Base-by-base conservation (phyloP, 2,888 invertebrate species). In the Tuta absoluta region DNA sequence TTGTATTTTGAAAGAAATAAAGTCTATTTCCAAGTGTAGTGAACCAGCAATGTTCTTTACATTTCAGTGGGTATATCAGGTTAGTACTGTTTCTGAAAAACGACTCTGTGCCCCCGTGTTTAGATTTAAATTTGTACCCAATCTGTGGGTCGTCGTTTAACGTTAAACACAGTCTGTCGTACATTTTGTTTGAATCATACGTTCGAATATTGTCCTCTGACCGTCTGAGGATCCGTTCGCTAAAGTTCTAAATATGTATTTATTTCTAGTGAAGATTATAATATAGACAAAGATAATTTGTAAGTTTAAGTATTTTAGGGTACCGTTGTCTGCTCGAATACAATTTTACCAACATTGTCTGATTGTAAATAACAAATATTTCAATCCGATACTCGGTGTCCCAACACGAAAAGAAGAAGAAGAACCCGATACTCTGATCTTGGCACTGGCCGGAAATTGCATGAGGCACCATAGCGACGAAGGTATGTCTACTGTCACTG, bases 151-250 rank as follows among this genome's bases (percentile, higher is more conserved):
- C 24, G 38, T 19, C 19, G 38, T 38, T 24, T 24, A n/a, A 33
- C 67, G 71, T 73, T 74, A 23, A 23, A 21, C 19, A 49, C 49
- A 49, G 21, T 77, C 75, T 77, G 82, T 79, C 82, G 70, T 71
- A 80, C 84, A 81, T 83, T 87, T 84, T 83, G 82, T 82, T 33
- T 33, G 8, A 1, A 28, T 80, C 85, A 82, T 83, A 84, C 83
- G 82, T 82, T 79, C 80, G 82, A 84, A 85, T 84, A 85, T 84
- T 79, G 80, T 78, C 75, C 73, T 75, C 74, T 75, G 85, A 84
- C 79, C 79, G 81, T 85, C 45, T 62, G 51, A 58, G 59, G 33
- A 17, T 62, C 62, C 49, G 21, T 58, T 17, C 3, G 17, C 7
- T n/a, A 17, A 56, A 28, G 8, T n/a, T n/a, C 7, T 56, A 33